Base-by-base conservation (phyloP, 1,140 invertebrate genomes). In the Procambarus virginalis region DNA sequence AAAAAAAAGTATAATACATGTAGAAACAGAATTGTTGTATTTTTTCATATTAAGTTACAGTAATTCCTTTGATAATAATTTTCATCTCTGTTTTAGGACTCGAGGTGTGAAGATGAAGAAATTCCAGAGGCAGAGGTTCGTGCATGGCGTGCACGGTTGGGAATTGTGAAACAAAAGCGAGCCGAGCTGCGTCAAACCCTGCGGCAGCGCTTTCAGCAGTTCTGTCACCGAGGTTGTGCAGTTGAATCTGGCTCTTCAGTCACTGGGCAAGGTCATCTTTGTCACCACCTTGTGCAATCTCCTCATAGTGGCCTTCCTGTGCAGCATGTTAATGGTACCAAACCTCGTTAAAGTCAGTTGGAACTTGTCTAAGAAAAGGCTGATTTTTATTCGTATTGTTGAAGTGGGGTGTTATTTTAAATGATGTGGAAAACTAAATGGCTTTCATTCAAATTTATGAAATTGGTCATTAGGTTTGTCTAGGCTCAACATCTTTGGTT, bases 121-220 rank as follows among this genome's bases (percentile, higher is more conserved):
- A 98, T 98, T 95, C 97, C 97, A 82, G 95, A 96, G 92, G 97
- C 98, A 94, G 97, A 98, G 94, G 96, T 98, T 76, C 94, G 96
- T 94, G 95, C 96, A 94, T 97, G 97, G 93, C 96, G 96, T 94
- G 96, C 96, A 60, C 96, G 96, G 92, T 95, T 96, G 93, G 94
- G 94, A 92, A 96, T 97, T 93, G 95, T 97, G 92, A 95, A 95
- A 90, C 96, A 97, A 92, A 96, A 97, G 94, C 96, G 97, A 84
- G 95, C 96, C 92, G 96, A 97, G 94, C 94, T 98, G 89, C 95
- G 97, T 76, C 96, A 97, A 93, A 97, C 95, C 17, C 94, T 98
- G 77, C 96, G 96, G 91, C 96, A 96, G 93, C 96, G 97, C 93
- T 98, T 98, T 93, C 97, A 96, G 89, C 95, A 97, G 93, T 94